Evolutionary conservation across 2,888 invertebrate genomes (phyloP), one percentile per base, ranked within the genome.

Genomic region (Suillia variegata): DNA sequence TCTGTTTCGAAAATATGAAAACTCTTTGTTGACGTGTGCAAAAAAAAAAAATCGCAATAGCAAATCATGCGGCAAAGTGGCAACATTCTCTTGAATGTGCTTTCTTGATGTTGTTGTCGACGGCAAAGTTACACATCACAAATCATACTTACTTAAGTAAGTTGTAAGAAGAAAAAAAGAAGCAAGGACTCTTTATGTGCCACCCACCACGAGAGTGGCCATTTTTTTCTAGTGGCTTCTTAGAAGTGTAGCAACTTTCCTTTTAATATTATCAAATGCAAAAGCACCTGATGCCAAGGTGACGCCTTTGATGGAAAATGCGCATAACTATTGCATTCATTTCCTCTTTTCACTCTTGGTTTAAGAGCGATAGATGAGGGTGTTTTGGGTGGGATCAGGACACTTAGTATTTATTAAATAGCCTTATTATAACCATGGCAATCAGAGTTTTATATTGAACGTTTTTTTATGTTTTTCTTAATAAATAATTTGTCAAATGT

Each of bases 121-220:
- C 65, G 65, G 61, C 59, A 60, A 65, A 65, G 63, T 65, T 65
- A 50, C 63, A 59, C 56, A 59, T 61, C 62, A 65, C 65, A 65
- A 65, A 65, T 63, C 65, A 65, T 62, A 61, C 53, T 48, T 34
- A 60, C 10, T 45, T 53, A 18, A 22, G 31, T 26, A 48, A 53
- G 15, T 22, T 33, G 31, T 26, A 48, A 53, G 15, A n/a, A 38
- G 38, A 20, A 17, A 18, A 45, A 20, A 17, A 3, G 18, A 45
- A 20, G 45, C 18, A 45, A 45, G 38, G n/a, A 38, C n/a, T 26
- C 15, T n/a, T 38, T 52, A 20, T 1, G 2, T 6, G 13, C n/a
- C 34, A 24, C 51, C 18, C 42, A 24, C 24, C 15, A 54, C 18
- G 26, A 26, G 26, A 18, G 21, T 45, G 49, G 15, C 31, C 51